phyloP scores from a whole-genome alignment of 2,888 invertebrate genomes.

The Keiferia lycopersicella region DNA sequence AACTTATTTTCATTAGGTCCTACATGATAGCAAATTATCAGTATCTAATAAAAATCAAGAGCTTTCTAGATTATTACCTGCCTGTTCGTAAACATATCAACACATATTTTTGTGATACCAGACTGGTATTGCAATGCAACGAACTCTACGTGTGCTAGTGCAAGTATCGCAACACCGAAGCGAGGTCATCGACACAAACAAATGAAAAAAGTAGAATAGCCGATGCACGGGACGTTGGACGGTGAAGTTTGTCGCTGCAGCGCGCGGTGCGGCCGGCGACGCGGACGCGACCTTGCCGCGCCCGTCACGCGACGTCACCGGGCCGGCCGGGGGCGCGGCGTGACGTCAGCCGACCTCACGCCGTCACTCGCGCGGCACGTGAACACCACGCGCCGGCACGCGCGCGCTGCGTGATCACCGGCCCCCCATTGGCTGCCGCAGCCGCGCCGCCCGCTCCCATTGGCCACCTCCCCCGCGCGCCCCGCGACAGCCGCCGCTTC shows the following conservation, averaged over 20 bases:
- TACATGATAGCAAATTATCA: background rate
- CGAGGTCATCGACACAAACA: conserved; percentile 32
- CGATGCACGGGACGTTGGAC: conserved; percentile 37
- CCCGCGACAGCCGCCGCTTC: conserved; percentile 85
- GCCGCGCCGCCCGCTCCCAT: conserved; percentile 87
- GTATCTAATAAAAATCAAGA: conserved; percentile 6
- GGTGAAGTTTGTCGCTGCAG: conserved; percentile 39
- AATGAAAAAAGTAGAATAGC: conserved; percentile 30
- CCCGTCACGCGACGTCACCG: conserved; percentile 46
- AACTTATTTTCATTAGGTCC: no score
- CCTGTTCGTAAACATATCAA: background rate
- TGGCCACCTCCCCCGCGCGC: conserved; percentile 80
- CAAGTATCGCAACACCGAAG: background rate
- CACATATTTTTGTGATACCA: background rate
- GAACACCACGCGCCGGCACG: conserved; percentile 91
- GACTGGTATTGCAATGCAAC: background rate
- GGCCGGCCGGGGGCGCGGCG: conserved; percentile 81
- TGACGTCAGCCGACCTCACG: conserved; percentile 82
- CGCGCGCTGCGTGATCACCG: conserved; percentile 86
- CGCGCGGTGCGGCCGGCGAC: conserved; percentile 36
- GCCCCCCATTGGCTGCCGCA: conserved; percentile 80
- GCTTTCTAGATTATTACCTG: conserved; percentile 13
- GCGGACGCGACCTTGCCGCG: conserved; percentile 68
- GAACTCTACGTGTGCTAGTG: background rate
- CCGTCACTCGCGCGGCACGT: conserved; percentile 91